Percentiles rank a stretch among this genome's conserved stretches.
phyloP scores from a whole-genome alignment of 2,888 invertebrate species.

The Meiosimyza platycephala region DNA sequence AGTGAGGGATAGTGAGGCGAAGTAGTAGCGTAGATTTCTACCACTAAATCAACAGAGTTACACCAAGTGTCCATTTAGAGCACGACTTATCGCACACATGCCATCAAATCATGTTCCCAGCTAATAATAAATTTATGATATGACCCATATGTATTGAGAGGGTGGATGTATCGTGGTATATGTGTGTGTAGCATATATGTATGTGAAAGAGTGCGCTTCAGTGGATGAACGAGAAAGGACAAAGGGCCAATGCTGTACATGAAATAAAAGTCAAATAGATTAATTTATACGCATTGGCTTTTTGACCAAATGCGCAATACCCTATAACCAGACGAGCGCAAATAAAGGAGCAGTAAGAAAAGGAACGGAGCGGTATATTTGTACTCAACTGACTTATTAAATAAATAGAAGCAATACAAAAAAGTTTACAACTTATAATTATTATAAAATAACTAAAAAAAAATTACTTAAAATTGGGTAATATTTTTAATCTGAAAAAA shows the following conservation, averaged over 20 bases:
- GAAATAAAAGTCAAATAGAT: slow-evolving; percentile 29
- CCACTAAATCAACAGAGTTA: slow-evolving; percentile 27
- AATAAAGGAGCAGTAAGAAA: background rate
- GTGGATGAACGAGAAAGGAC: background rate
- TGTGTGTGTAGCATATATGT: slow-evolving; percentile 11
- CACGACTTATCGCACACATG: slow-evolving; percentile 26
- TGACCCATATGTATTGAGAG: slow-evolving; percentile 7
- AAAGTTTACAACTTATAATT: no score
- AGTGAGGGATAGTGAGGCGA: background rate
- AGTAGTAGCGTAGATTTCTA: no score
- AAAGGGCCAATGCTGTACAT: background rate
- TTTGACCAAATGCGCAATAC: slow-evolving; percentile 10
- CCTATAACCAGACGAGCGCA: background rate
- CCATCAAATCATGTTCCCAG: slow-evolving; percentile 27
- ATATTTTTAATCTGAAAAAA: no score
- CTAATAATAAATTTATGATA: slow-evolving; percentile 30
- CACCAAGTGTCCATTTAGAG: slow-evolving; percentile 22
- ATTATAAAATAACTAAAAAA: no score
- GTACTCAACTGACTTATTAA: no score
- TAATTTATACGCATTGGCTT: slow-evolving; percentile 29
- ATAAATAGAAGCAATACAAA: no score
- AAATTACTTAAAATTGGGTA: no score
- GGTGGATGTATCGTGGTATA: background rate
- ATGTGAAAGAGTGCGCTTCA: background rate
- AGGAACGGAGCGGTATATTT: no score